Evolutionary conservation across 2,113 vertebrate species (phyloP).

Genomic region (Cardinalis cardinalis): DNA sequence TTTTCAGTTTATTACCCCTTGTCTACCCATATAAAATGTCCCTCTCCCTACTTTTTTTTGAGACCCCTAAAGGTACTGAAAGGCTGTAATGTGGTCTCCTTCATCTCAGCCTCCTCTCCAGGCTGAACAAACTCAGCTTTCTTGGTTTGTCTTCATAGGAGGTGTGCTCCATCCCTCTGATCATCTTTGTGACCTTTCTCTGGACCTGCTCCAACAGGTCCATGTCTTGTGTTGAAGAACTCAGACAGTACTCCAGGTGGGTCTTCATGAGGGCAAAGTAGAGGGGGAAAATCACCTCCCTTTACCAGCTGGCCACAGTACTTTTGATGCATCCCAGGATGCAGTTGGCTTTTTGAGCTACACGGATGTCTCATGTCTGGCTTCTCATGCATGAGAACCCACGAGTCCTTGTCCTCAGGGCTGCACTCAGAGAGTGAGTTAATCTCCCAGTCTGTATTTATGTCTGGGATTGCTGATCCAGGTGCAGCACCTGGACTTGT

Average conservation of each 20-base stretch:
- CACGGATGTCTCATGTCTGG: not conserved
- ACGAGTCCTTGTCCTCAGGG: accelerated
- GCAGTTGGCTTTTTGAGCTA: not conserved
- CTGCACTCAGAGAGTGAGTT: not conserved
- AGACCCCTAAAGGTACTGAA: not conserved
- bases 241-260: not conserved
- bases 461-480: not conserved
- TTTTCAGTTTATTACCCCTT: not conserved
- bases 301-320: not conserved
- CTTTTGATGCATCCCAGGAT: not conserved
- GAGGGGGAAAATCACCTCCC: not conserved
- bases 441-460: not conserved
- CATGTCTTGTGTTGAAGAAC: not conserved
- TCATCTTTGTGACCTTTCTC: not conserved
- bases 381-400: not conserved
- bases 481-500: not conserved
- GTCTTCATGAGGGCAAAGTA: not conserved
- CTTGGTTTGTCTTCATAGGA: not conserved
- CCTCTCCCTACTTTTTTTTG: not conserved
- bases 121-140: not conserved
- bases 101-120: not conserved
- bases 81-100: not conserved
- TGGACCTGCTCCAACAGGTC: not conserved
- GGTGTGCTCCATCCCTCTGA: not conserved
- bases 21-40: not conserved